A percentile compares a stretch with the other conserved stretches of the same genome.
Evolutionary conservation across 1,140 invertebrate genomes (phyloP).

Genomic region (Centruroides sculpturatus): DNA sequence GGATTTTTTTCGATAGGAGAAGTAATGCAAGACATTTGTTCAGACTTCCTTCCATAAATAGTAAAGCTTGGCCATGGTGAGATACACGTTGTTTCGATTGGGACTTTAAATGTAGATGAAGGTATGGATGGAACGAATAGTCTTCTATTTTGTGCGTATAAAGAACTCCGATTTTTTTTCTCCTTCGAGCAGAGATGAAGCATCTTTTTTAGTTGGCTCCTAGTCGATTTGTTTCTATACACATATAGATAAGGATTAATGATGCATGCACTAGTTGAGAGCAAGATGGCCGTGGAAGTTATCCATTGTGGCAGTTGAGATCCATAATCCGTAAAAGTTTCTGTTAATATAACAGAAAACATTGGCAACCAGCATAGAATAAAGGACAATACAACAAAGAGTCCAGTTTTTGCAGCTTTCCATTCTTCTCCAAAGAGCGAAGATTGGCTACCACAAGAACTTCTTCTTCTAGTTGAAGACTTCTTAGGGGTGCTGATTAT

Average conservation of each 20-base stretch:
- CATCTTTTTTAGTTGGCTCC: slow-evolving; percentile 8
- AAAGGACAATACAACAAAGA: slow-evolving; percentile 12
- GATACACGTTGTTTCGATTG: too few relatives aligned
- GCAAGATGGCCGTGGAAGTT: slow-evolving; percentile 1
- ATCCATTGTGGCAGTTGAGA: slow-evolving; percentile 1
- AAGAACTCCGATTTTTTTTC: slow-evolving; percentile 3
- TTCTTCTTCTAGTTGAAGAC: neutral
- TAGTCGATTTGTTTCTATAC: slow-evolving; percentile 11
- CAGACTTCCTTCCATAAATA: too few relatives aligned
- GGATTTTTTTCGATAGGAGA: too few relatives aligned
- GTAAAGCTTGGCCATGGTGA: too few relatives aligned
- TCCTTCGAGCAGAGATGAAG: slow-evolving; percentile 2
- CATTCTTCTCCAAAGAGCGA: slow-evolving; percentile 16
- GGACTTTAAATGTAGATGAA: too few relatives aligned
- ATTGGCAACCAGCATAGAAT: slow-evolving; percentile 14
- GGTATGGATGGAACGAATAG: too few relatives aligned
- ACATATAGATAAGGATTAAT: slow-evolving; percentile 16
- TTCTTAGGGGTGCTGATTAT: neutral
- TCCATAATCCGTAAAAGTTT: slow-evolving; percentile 1
- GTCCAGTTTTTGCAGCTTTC: slow-evolving; percentile 15
- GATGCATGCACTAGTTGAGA: slow-evolving; percentile 6
- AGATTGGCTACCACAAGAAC: slow-evolving; percentile 7
- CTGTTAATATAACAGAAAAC: slow-evolving; percentile 4
- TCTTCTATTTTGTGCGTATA: too few relatives aligned
- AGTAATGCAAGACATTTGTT: too few relatives aligned